Base-by-base conservation (phyloP, 2,888 invertebrate species). In the Lumbricus terrestris region DNA sequence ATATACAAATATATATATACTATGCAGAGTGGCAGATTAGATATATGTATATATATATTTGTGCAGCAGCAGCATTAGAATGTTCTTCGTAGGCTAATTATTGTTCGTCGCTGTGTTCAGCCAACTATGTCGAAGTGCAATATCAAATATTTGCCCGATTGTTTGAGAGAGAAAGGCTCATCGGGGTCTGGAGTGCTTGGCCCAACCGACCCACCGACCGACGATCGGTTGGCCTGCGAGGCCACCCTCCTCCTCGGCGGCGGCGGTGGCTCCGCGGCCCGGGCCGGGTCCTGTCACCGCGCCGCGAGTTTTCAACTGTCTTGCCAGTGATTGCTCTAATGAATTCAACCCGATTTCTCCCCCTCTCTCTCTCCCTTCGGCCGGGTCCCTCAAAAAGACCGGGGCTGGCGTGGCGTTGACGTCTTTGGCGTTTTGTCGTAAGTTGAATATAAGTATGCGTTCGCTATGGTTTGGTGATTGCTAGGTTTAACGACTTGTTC, bases 271-370 rank as follows among this genome's bases (percentile, higher is more conserved):
- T 15, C 2, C 29, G 29, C 11, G 0, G 16, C 1, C 3, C 54
- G 23, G 54, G 54, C 29, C 18, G 29, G 69, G 29, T n/a, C 16
- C 69, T 16, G 47, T 23, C 47, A 16, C 40, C 8, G 13, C 29
- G 33, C 82, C n/a, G 34, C 6, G 33, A 16, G 33, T 33, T 33
- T 20, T 37, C 34, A 37, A 37, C 85, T 85, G 37, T 37, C 34
- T 85, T 37, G 85, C 35, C 35, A 23, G 85, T 85, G 85, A 85
- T 85, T 85, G 85, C 85, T 85, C 85, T 85, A 85, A 85, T 85
- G 85, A 85, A 85, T 85, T 85, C 85, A 20, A n/a, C 85, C 23
- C 85, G 20, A 20, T 34, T n/a, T n/a, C n/a, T n/a, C n/a, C 37
- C 33, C 23, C 85, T 16, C 34, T 8, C 29, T 18, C 33, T 13